Evolutionary conservation across 2,797 vertebrate genomes (phyloP).

Genomic region (Ptychadena robeensis): DNA sequence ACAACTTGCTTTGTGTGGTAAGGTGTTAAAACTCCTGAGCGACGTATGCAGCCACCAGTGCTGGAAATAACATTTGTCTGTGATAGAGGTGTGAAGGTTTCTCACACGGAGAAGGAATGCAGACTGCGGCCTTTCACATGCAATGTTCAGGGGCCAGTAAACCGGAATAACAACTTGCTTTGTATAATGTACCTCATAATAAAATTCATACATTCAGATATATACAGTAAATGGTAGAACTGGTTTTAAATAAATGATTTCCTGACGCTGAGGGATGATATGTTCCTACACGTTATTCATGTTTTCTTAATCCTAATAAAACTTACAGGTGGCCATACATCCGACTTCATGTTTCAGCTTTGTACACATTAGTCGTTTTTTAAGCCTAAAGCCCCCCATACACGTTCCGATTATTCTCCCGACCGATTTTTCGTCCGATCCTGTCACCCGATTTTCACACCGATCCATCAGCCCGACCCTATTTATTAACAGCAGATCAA

Average conservation of each 20-base stretch:
- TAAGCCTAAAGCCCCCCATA: too few species aligned
- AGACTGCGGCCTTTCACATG: neutral
- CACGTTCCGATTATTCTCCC: too few species aligned
- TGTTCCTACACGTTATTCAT: neutral
- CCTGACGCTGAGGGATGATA: neutral
- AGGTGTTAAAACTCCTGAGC: constrained; percentile 28
- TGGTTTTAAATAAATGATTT: neutral
- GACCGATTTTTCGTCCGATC: too few species aligned
- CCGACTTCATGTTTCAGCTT: neutral
- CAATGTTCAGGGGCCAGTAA: neutral
- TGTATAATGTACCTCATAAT: neutral
- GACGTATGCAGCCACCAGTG: neutral
- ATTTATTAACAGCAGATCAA: too few species aligned
- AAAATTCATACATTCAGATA: neutral
- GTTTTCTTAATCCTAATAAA: neutral
- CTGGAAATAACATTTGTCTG: constrained; percentile 20
- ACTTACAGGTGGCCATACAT: neutral
- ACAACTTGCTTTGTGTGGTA: constrained; percentile 13
- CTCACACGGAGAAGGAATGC: neutral
- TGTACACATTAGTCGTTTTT: neutral
- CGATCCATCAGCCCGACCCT: too few species aligned
- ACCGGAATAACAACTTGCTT: neutral
- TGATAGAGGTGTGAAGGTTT: neutral
- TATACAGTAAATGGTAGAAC: neutral
- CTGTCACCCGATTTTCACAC: too few species aligned